Conservation (phyloP, 1,140 invertebrate genomes). For the Chlorops oryzae region DNA sequence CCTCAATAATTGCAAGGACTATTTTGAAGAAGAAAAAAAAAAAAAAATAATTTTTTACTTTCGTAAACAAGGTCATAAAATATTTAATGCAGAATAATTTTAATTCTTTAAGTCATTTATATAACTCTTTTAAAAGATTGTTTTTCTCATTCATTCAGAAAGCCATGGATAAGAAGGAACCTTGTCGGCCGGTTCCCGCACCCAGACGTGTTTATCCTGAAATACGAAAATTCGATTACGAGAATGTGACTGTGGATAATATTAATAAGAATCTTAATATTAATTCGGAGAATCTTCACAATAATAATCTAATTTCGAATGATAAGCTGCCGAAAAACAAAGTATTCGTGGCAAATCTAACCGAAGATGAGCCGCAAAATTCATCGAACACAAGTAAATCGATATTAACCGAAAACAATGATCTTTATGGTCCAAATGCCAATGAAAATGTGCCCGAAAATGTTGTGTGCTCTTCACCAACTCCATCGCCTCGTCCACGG, state of each 20-base stretch:
- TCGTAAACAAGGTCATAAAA: no score
- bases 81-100: no score
- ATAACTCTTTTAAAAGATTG: no score
- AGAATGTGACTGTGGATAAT: constrained; percentile 34
- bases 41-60: no score
- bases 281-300: constrained; percentile 34
- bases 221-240: constrained; percentile 30
- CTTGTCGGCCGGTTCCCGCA: constrained; percentile 35
- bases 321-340: constrained; percentile 19
- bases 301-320: constrained; percentile 9
- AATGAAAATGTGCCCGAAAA: constrained; percentile 31
- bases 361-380: constrained; percentile 21
- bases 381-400: constrained; percentile 19
- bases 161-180: constrained; percentile 13
- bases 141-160: constrained; percentile 10
- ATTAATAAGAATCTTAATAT: constrained; percentile 32
- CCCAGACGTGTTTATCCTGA: constrained; percentile 40
- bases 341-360: constrained; percentile 10
- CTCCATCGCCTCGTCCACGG: constrained; percentile 33
- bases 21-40: no score
- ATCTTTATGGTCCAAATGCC: constrained; percentile 33
- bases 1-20: no score
- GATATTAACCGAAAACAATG: constrained; percentile 20
- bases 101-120: no score
- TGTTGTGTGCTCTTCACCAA: constrained; percentile 19